Base-by-base conservation (phyloP, 2,113 vertebrate species). In the Eudyptes chrysolophus region DNA sequence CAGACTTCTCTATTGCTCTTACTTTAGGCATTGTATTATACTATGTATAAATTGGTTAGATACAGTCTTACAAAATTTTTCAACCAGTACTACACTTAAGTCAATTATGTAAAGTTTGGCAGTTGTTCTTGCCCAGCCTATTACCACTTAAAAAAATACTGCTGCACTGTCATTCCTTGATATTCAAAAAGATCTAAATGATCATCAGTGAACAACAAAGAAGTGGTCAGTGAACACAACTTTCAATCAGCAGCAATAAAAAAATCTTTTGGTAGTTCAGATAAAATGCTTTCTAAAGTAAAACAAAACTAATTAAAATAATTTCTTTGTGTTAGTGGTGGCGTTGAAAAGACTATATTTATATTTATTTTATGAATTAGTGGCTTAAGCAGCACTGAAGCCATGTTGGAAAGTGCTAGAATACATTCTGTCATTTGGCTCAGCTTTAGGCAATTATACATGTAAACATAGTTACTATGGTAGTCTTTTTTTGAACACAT, bases 381-480 rank as follows among this genome's bases (percentile, higher is more conserved):
- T 89, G 25, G 29, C 11, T 96, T 95, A 85, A 96, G 84, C 74
- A 84, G 60, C 82, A 74, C 78, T 66, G 82, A 90, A 93, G 61
- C 78, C 44, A 75, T 71, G 36, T 61, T 95, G 69, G 21, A 24
- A 90, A 79, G 57, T 66, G 87, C 84, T 95, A 82, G 82, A 92
- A 85, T 82, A 82, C 70, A 89, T 93, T 89, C 49, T 90, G 82
- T 89, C 71, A 72, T 92, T 94, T 92, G 68, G 62, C 44, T 96
- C 72, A 72, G 92, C 92, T 96, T 97, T 87, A 93, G 95, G 95
- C 85, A 92, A 81, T 97, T 96, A 96, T 49, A 80, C 49, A 76
- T 51, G 46, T 92, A 94, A 97, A 92, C 69, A 60, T 89, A 92
- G 96, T 93, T 70, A 93, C 88, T 75, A 18, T n/a, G 44, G 70